Conservation (phyloP, 1,140 invertebrate genomes). For the Drosophila athabasca region DNA sequence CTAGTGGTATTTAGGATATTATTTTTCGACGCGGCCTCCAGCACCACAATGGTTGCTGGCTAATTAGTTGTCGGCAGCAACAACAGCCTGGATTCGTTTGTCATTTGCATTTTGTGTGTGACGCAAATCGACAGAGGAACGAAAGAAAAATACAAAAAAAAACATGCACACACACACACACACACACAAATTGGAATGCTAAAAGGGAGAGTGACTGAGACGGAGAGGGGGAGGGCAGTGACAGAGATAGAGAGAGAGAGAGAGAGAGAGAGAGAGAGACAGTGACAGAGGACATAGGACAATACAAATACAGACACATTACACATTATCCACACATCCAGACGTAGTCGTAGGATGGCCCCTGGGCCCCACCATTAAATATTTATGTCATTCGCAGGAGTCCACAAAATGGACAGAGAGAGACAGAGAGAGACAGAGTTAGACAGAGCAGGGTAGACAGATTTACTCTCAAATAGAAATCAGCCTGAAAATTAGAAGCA, state of each 20-base stretch:
- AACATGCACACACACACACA: neutral
- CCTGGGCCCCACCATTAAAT: constrained; percentile 47
- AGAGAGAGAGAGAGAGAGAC: neutral
- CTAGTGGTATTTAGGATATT: constrained; percentile 4
- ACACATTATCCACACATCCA: constrained; percentile 38
- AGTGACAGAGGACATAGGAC: constrained; percentile 18
- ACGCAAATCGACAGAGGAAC: constrained; percentile 55
- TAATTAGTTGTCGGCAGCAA: constrained; percentile 60
- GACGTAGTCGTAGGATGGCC: constrained; percentile 12
- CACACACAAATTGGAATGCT: constrained; percentile 62
- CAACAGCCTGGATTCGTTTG: constrained; percentile 54
- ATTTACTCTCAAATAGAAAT: constrained; percentile 55
- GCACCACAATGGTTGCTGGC: constrained; percentile 66
- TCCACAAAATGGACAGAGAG: constrained; percentile 17
- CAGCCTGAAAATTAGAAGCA: constrained; percentile 71
- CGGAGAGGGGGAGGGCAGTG: constrained; percentile 14
- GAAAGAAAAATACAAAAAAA: constrained; percentile 13
- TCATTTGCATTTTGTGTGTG: constrained; percentile 73
- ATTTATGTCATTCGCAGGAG: constrained; percentile 53
- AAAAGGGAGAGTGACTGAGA: neutral
- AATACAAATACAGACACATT: constrained; percentile 52
- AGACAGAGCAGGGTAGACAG: neutral
- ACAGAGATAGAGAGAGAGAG: constrained; percentile 1
- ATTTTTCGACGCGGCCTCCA: too few relatives aligned
- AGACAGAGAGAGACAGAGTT: neutral